phyloP scores from a whole-genome alignment of 2,797 vertebrate species.

The Enteromius radiatus region DNA sequence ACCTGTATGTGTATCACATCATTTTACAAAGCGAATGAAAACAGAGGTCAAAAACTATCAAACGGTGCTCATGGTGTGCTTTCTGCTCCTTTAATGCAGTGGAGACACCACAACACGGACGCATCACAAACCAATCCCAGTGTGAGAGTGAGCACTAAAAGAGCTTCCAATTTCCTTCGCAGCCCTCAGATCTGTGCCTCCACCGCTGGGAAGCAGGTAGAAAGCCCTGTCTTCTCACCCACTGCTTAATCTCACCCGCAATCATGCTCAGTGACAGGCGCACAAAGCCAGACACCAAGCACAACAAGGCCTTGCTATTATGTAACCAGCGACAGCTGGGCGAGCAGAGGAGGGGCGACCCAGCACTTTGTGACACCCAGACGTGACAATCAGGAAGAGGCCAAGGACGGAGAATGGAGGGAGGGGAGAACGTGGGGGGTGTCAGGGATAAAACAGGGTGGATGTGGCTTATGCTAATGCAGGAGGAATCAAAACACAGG shows the following conservation, averaged over 20 bases:
- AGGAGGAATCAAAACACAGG: conserved; percentile 31
- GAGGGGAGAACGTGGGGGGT: conserved; percentile 56
- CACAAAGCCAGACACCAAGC: conserved; percentile 78
- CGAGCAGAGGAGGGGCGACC: conserved; percentile 75
- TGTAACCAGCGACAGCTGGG: conserved; percentile 84
- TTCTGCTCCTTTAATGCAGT: conserved; percentile 21
- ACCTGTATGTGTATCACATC: neutral
- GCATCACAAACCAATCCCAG: conserved; percentile 61
- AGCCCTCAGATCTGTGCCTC: conserved; percentile 65
- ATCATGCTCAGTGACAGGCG: conserved; percentile 78
- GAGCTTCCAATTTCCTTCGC: conserved; percentile 65
- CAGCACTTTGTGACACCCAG: conserved; percentile 79
- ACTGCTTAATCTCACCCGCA: conserved; percentile 80
- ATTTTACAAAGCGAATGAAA: conserved; percentile 18
- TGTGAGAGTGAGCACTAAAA: conserved; percentile 60
- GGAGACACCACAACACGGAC: conserved; percentile 42
- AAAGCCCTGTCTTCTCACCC: conserved; percentile 77
- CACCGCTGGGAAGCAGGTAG: conserved; percentile 78
- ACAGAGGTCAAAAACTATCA: conserved; percentile 23
- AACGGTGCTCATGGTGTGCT: conserved; percentile 27
- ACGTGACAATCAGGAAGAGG: conserved; percentile 73
- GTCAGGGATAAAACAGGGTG: conserved; percentile 21
- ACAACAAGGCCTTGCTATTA: conserved; percentile 82
- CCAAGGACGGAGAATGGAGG: conserved; percentile 55
- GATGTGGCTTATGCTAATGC: conserved; percentile 40